A percentile compares a stretch with the other conserved stretches of the same genome.
Conservation (phyloP, 2,888 invertebrate species). For the Bursaphelenchus okinawaensis region DNA sequence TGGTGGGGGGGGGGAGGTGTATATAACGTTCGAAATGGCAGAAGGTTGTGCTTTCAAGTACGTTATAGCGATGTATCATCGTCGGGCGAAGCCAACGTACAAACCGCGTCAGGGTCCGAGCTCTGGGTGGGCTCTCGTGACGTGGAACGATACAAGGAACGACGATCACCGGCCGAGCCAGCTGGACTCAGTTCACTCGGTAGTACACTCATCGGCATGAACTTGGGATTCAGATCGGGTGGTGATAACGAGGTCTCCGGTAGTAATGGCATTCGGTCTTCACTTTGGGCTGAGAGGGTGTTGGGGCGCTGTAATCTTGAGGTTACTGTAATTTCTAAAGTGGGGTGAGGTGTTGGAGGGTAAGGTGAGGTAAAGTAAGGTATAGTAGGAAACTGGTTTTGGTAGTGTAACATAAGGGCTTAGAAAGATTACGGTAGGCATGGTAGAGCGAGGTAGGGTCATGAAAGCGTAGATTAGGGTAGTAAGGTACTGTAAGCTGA, state of each 20-base stretch:
- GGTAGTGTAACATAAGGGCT: no score
- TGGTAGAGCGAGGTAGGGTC: no score
- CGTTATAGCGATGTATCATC: slow-evolving; percentile 13
- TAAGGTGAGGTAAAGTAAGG: no score
- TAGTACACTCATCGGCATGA: slow-evolving; percentile 10
- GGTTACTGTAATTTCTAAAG: no score
- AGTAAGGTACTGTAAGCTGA: no score
- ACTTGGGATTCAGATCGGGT: neutral
- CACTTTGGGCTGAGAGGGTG: neutral
- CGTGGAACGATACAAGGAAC: neutral
- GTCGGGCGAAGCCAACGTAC: slow-evolving; percentile 21
- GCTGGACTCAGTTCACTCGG: slow-evolving; percentile 16
- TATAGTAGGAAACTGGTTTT: no score
- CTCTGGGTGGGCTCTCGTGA: slow-evolving; percentile 7
- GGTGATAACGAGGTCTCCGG: neutral
- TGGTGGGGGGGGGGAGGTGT: neutral
- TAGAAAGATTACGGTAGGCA: no score
- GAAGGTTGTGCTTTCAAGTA: neutral
- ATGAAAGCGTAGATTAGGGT: no score
- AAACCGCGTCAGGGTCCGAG: slow-evolving; percentile 14
- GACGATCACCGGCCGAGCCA: slow-evolving; percentile 7
- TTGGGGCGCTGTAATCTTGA: neutral
- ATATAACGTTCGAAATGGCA: neutral
- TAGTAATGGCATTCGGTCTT: neutral
- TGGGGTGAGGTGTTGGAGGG: no score